Percentiles rank a stretch among this genome's conserved stretches.
Evolutionary conservation across 2,113 vertebrate genomes (phyloP).

Genomic region (Orcinus orca): DNA sequence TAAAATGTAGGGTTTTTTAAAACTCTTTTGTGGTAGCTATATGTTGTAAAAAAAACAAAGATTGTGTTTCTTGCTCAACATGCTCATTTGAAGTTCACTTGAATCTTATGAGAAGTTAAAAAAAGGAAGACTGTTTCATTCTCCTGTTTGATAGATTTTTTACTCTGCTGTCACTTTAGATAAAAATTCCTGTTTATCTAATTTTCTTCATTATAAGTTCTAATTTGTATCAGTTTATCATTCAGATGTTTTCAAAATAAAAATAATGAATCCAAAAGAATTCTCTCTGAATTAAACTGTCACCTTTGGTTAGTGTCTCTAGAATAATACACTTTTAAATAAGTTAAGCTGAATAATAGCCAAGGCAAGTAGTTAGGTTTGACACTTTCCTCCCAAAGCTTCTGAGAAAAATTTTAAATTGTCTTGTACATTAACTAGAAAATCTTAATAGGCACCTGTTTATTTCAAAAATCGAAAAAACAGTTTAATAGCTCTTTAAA

Average conservation of each 20-base stretch:
- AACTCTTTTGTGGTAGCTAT: not conserved
- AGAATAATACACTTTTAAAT: conserved; percentile 51
- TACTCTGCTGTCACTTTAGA: conserved; percentile 45
- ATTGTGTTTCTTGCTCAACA: conserved; percentile 59
- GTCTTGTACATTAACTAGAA: not conserved
- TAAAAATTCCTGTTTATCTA: conserved; percentile 50
- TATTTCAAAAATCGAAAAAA: conserved; percentile 28
- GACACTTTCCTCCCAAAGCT: not conserved
- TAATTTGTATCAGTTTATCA: conserved; percentile 41
- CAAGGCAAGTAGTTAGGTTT: not conserved
- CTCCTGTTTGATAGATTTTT: conserved; percentile 53
- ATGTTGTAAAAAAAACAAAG: conserved; percentile 66
- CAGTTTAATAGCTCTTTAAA: not conserved
- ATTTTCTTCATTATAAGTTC: conserved; percentile 33
- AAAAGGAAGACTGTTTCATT: conserved; percentile 52
- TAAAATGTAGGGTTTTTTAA: conserved; percentile 68
- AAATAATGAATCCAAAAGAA: conserved; percentile 45
- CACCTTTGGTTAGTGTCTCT: conserved; percentile 48
- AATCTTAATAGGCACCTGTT: not conserved
- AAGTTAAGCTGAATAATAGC: conserved; percentile 49
- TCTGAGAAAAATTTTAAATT: conserved; percentile 17
- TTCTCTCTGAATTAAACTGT: conserved; percentile 56
- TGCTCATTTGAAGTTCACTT: conserved; percentile 44
- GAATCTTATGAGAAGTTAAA: conserved; percentile 62
- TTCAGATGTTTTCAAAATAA: conserved; percentile 60